Evolutionary conservation across 1,140 invertebrate species (phyloP), one percentile per base, ranked within the genome.

Genomic region (Watersipora subatra): DNA sequence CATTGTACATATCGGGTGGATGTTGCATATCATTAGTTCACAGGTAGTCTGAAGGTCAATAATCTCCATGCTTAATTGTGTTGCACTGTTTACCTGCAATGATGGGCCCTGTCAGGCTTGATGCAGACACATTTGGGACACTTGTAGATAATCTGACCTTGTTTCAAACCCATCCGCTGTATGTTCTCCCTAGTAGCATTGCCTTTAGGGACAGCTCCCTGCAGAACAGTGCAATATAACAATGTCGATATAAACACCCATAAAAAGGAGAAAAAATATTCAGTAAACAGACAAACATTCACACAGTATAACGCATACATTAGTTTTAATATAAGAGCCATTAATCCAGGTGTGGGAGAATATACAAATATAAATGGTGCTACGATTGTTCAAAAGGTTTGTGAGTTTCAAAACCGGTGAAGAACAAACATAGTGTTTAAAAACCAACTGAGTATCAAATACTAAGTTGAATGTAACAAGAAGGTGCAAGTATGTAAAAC

Each of bases 141-240:
- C 80, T 97, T 96, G 77, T 93, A 97, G 64, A 97, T 89, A 57
- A 97, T 88, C 80, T 97, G 89, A 3, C 92, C 93, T 71, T 94
- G 89, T 66, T 87, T 85, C 73, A 94, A 88, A 59, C 92, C 92
- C 87, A 97, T 88, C 75, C 91, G 87, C 74, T 94, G 87, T 70
- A 99, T 95, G 84, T 94, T 93, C 80, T 99, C 95, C 81, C 94
- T 93, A 0, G 95, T 99, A 28, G 95, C 93, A 82, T 96, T 99
- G n/a, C 95, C 95, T 80, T 93, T 89, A 2, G 94, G 94, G 46
- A 99, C 93, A 28, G 95, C 93, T 68, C 96, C 97, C 90, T 93
- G 73, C 46, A 73, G 73, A 66, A 63, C 67, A 29, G 30, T 57
- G 22, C n/a, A 66, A 24, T 63, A 64, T 28, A 66, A 28, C 25